phyloP scores from a whole-genome alignment of 2,797 vertebrate genomes.

The Amphiprion clarkii region DNA sequence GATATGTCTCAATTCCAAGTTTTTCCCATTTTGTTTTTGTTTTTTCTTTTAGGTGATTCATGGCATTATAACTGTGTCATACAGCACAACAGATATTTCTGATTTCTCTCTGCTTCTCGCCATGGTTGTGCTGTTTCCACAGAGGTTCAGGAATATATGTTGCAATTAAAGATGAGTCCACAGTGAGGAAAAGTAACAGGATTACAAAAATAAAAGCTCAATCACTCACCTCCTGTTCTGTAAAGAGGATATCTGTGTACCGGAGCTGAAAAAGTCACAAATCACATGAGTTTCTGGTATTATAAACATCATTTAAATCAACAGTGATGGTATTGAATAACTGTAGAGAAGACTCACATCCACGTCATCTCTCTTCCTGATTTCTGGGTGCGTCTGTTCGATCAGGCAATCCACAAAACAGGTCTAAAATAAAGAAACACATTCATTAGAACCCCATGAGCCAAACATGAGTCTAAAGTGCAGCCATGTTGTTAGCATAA shows the following conservation, averaged over 20 bases:
- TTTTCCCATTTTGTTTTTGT: too few relatives aligned
- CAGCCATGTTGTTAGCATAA: slow-evolving; percentile 14
- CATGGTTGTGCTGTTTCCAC: too few relatives aligned
- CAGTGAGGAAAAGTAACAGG: too few relatives aligned
- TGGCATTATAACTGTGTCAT: too few relatives aligned
- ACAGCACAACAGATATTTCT: too few relatives aligned
- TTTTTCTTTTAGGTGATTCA: too few relatives aligned
- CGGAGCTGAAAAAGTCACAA: slow-evolving; percentile 87
- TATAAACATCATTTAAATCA: neutral
- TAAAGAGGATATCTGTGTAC: slow-evolving; percentile 98
- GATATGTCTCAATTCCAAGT: too few relatives aligned
- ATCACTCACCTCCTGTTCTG: slow-evolving; percentile 95
- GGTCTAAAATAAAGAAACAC: slow-evolving; percentile 84
- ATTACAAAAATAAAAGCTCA: neutral
- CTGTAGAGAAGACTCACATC: slow-evolving; percentile 88
- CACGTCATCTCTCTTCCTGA: slow-evolving; percentile 94
- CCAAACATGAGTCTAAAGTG: neutral
- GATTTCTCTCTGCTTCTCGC: too few relatives aligned
- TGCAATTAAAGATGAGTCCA: too few relatives aligned
- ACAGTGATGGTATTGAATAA: neutral
- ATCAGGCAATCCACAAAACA: slow-evolving; percentile 99
- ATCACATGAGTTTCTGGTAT: slow-evolving; percentile 4
- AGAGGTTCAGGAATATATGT: too few relatives aligned
- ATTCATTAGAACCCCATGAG: slow-evolving; percentile 16
- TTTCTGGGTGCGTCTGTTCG: slow-evolving; percentile 98